Base-by-base conservation (phyloP, 2,113 vertebrate species). In the Bombycilla garrulus region DNA sequence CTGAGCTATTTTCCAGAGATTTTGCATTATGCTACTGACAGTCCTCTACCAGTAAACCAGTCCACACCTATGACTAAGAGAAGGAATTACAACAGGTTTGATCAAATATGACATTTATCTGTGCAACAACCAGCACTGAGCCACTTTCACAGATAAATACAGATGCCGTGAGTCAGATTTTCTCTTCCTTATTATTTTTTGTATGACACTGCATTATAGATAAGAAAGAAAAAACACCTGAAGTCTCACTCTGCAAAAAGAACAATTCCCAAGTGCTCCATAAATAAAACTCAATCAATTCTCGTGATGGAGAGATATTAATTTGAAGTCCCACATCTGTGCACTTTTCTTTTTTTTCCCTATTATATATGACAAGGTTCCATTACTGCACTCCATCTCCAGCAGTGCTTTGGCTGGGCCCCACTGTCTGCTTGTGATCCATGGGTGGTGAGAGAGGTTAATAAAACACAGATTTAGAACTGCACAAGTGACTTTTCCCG, bases 241-340 rank as follows among this genome's bases (percentile, higher is more conserved):
- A 87, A 78, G 84, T 42, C 65, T 96, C 47, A 83, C 36, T 79
- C 29, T 61, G 66, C 65, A 56, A 40, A 58, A 92, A 12, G 48
- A 93, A 71, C 93, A 95, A 57, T 69, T 94, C 92, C 85, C 93
- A 65, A 77, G 42, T 24, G 74, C 40, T 81, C 36, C 69, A 28
- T n/a, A 65, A 53, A 74, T 14, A 54, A 48, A 64, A 62, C 26
- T 65, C 81, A 36, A 11, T 83, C 64, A 69, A 40, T 35, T 19
- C 22, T 57, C 5, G 3, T 4, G 70, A 88, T 26, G 6, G 67
- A 64, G 73, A 73, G 61, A 29, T 17, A 81, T 61, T 70, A 72
- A 92, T 83, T 80, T 17, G 0, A 57, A 81, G 56, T 15, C 58
- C 42, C 71, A 88, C 67, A 95, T 77, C 71, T 42, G 19, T 7